A percentile compares a stretch with the other conserved stretches of the same genome.
Evolutionary conservation across 2,888 invertebrate species (phyloP).

Genomic region (Dexiosoma caninum): DNA sequence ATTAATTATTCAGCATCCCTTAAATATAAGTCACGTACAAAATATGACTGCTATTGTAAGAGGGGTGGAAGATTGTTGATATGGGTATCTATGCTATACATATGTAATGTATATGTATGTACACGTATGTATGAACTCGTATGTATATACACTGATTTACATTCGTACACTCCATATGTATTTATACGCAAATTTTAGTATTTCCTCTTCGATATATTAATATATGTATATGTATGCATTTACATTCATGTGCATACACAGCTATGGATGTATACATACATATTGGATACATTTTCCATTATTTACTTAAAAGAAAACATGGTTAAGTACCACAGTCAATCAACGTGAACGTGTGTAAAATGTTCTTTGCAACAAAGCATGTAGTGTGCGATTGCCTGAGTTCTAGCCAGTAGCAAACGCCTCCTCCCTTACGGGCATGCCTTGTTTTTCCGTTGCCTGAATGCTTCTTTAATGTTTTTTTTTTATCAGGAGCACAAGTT

Average conservation of each 20-base stretch:
- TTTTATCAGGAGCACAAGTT: constrained; percentile 45
- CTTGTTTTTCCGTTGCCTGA: constrained; percentile 53
- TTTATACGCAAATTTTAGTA: background rate
- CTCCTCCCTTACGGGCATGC: constrained; percentile 73
- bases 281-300: background rate
- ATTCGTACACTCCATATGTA: background rate
- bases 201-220: background rate
- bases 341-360: constrained; percentile 24
- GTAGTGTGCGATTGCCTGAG: constrained; percentile 71
- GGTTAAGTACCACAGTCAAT: constrained; percentile 51
- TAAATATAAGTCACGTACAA: constrained; percentile 21
- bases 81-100: no score
- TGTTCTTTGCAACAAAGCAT: constrained; percentile 17
- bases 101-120: background rate
- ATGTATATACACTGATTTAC: constrained; percentile 3
- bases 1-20: constrained; percentile 59
- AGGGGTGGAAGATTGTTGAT: constrained; percentile 29
- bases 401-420: constrained; percentile 75
- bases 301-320: constrained; percentile 56
- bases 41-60: constrained; percentile 25
- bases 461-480: constrained; percentile 37
- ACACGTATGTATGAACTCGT: background rate
- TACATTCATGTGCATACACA: background rate
- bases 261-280: background rate
- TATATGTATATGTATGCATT: background rate